Evolutionary conservation across 2,797 vertebrate genomes (phyloP).

Genomic region (Onychomys arenicola): DNA sequence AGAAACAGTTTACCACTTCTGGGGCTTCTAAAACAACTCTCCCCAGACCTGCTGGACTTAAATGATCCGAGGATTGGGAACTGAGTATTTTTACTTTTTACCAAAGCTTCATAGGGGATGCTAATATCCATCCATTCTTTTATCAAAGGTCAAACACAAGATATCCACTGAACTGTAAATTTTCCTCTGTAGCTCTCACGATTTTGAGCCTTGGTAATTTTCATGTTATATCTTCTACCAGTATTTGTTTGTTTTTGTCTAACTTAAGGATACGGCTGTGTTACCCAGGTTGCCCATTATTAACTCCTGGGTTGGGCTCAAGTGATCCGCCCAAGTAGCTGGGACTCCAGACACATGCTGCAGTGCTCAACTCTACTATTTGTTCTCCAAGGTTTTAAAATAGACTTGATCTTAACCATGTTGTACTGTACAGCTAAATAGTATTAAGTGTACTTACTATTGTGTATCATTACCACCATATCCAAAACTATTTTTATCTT

Average conservation of each 20-base stretch:
- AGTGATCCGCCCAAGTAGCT: neutral
- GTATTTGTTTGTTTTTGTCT: neutral
- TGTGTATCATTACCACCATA: neutral
- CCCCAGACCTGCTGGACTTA: neutral
- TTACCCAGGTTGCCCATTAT: neutral
- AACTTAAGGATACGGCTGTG: neutral
- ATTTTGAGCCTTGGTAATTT: neutral
- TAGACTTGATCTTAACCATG: neutral
- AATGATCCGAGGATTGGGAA: neutral
- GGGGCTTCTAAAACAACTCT: slow-evolving; percentile 21
- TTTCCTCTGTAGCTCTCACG: neutral
- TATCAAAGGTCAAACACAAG: neutral
- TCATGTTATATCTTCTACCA: neutral
- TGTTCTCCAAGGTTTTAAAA: slow-evolving; percentile 7
- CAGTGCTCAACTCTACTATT: neutral
- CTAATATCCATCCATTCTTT: neutral
- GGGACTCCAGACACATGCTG: neutral
- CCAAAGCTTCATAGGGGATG: neutral
- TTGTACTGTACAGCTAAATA: neutral
- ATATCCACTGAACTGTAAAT: neutral
- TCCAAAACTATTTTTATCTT: neutral
- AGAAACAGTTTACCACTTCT: neutral
- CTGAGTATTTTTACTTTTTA: slow-evolving; percentile 7
- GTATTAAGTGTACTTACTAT: neutral
- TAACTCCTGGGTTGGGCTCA: neutral